Evolutionary conservation across 1,140 invertebrate genomes (phyloP).

Genomic region (Adoxophyes honmai): DNA sequence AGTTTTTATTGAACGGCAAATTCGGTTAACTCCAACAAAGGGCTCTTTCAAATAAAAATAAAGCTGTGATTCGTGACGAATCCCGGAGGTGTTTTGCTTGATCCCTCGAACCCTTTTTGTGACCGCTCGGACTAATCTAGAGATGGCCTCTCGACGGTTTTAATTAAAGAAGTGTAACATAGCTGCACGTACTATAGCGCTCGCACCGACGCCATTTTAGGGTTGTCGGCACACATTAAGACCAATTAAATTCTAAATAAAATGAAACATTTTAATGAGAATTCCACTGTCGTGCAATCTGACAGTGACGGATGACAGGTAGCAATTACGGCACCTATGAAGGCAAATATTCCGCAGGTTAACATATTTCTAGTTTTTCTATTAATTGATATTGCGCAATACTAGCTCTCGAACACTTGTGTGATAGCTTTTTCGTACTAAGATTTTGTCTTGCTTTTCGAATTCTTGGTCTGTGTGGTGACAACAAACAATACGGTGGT

Average conservation of each 20-base stretch:
- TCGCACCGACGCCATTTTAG: constrained; percentile 25
- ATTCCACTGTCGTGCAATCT: constrained; percentile 17
- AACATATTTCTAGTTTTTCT: constrained; percentile 4
- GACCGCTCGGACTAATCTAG: constrained; percentile 66
- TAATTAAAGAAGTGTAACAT: constrained; percentile 75
- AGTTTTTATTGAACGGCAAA: constrained; percentile 71
- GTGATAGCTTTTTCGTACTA: no score
- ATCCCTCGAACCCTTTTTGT: constrained; percentile 69
- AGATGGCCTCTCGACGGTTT: constrained; percentile 62
- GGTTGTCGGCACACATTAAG: constrained; percentile 25
- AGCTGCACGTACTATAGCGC: constrained; percentile 59
- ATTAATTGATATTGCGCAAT: not conserved
- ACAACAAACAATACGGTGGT: no score
- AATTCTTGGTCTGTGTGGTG: no score
- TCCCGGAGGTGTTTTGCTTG: constrained; percentile 67
- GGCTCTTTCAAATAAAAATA: constrained; percentile 71
- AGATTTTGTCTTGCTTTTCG: not conserved
- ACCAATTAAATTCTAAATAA: constrained; percentile 34
- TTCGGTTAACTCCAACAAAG: constrained; percentile 72
- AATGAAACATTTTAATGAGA: constrained; percentile 32
- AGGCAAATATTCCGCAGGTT: not conserved
- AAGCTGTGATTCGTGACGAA: constrained; percentile 71
- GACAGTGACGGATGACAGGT: constrained; percentile 18
- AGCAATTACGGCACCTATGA: constrained; percentile 17
- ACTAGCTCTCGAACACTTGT: no score